Conservation (phyloP, 2,113 vertebrate species). For the Nestor notabilis region DNA sequence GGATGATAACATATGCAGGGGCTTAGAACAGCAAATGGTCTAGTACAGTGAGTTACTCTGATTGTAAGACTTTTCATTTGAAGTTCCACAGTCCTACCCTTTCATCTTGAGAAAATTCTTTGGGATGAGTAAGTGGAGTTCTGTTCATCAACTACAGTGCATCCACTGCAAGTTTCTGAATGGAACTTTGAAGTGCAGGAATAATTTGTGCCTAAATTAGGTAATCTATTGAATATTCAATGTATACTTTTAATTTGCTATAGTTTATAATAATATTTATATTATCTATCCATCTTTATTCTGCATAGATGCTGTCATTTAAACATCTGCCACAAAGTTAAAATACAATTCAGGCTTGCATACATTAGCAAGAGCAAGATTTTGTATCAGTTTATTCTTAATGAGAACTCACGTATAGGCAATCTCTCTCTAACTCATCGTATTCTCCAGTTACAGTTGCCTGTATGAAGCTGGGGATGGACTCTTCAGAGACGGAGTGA, state of each 20-base stretch:
- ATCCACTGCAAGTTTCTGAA: neutral
- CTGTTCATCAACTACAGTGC: neutral
- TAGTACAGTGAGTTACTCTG: neutral
- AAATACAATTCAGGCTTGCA: conserved; percentile 46
- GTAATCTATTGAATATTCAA: neutral
- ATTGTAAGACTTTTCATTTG: neutral
- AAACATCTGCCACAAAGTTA: conserved; percentile 50
- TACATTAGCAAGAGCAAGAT: conserved; percentile 34
- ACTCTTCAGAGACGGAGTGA: neutral
- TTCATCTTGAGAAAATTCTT: neutral
- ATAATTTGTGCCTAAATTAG: neutral
- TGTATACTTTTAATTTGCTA: conserved; percentile 16
- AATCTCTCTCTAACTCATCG: neutral
- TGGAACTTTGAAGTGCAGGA: neutral
- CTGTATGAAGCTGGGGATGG: neutral
- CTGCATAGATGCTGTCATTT: conserved; percentile 40
- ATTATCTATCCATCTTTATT: conserved; percentile 37
- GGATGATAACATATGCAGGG: neutral
- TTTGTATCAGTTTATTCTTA: conserved; percentile 36
- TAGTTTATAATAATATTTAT: conserved; percentile 24
- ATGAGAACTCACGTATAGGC: conserved; percentile 26
- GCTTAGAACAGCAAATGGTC: neutral
- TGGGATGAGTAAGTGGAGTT: neutral
- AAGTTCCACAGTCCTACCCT: neutral
- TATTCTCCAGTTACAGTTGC: conserved; percentile 24